Percentiles rank a stretch among this genome's conserved stretches.
phyloP scores from a whole-genome alignment of 1,140 invertebrate species.

The Araneus ventricosus region DNA sequence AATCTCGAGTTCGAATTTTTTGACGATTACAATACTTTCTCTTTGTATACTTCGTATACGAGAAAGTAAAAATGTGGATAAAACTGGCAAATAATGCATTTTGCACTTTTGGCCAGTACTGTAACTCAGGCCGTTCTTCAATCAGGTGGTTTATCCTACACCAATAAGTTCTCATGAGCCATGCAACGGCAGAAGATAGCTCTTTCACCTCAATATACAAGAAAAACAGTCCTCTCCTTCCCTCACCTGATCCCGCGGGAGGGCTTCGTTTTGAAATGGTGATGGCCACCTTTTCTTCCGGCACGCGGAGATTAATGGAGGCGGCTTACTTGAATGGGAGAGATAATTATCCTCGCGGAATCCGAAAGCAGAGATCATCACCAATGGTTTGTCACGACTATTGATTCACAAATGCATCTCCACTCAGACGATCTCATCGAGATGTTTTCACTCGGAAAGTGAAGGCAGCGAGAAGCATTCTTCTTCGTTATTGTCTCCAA shows the following conservation, averaged over 20 bases:
- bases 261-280: constrained; percentile 4
- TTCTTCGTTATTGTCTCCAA: too few relatives aligned
- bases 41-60: too few relatives aligned
- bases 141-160: neutral
- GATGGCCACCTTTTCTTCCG: neutral
- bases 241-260: neutral
- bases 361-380: neutral
- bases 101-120: too few relatives aligned
- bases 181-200: neutral
- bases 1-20: too few relatives aligned
- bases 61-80: too few relatives aligned
- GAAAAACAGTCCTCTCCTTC: neutral
- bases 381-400: neutral
- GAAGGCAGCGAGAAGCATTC: too few relatives aligned
- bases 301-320: neutral
- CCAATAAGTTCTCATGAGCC: neutral
- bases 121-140: neutral
- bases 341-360: neutral
- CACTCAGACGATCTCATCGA: too few relatives aligned
- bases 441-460: too few relatives aligned
- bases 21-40: too few relatives aligned
- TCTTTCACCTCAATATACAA: neutral
- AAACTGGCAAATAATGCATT: too few relatives aligned
- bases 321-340: neutral
- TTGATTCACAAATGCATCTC: neutral